These are phyloP conservation scores for Brenthis daphne DNA, from an alignment of 2,888 invertebrate genomes.

Conservation along the genomic window DNA sequence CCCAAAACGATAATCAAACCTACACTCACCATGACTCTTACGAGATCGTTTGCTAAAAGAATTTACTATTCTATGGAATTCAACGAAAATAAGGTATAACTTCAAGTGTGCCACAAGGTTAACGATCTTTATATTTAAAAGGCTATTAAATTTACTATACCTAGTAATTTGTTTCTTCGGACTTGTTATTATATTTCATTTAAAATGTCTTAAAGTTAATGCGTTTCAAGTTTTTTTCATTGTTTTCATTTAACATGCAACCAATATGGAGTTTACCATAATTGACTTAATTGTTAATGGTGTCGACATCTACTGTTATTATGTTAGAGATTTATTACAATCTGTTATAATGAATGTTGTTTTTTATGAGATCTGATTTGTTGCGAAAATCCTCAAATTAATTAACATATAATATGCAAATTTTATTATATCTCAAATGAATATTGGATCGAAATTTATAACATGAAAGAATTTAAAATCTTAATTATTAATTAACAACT, in stretches of 20 bases:
- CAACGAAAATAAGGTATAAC: slow-evolving; percentile 5
- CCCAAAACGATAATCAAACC: background rate
- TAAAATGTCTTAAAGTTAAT: slow-evolving; percentile 10
- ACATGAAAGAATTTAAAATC: too few species aligned
- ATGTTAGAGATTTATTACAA: too few species aligned
- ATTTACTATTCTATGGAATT: slow-evolving; percentile 1
- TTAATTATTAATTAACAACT: too few species aligned
- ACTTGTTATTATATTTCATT: slow-evolving; percentile 14
- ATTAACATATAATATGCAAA: too few species aligned
- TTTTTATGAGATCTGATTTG: too few species aligned
- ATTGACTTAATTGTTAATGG: too few species aligned
- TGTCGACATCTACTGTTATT: too few species aligned
- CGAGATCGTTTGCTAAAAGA: background rate
- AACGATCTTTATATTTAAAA: slow-evolving; percentile 15
- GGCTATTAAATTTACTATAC: slow-evolving; percentile 13
- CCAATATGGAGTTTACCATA: too few species aligned
- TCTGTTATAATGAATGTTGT: too few species aligned
- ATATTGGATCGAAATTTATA: too few species aligned
- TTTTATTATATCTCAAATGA: too few species aligned
- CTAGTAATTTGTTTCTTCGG: slow-evolving; percentile 12
- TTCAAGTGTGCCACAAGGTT: slow-evolving; percentile 17
- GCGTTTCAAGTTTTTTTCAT: slow-evolving; percentile 3
- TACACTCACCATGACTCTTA: background rate
- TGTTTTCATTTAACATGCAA: background rate
- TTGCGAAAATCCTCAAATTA: too few species aligned